phyloP scores from a whole-genome alignment of 1,140 invertebrate genomes.

The Mylabris phalerata region DNA sequence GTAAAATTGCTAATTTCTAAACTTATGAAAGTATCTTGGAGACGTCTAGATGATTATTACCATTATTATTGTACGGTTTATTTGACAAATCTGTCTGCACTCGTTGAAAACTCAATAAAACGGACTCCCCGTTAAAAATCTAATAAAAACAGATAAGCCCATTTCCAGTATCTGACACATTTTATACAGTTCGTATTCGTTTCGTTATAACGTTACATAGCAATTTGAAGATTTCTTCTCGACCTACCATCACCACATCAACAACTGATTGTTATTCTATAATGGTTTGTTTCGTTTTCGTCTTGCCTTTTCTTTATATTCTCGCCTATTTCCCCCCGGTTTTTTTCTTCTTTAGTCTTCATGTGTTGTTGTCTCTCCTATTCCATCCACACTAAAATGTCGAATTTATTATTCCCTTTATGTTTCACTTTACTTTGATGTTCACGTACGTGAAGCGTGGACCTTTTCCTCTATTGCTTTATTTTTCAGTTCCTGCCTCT shows the following conservation, averaged over 20 bases:
- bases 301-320: conserved; percentile 23
- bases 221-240: conserved; percentile 22
- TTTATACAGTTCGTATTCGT: conserved; percentile 27
- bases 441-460: conserved; percentile 8
- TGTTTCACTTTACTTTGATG: conserved; percentile 29
- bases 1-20: no score
- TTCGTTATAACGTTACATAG: conserved; percentile 23
- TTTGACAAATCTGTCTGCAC: no score
- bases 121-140: background rate
- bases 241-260: no score
- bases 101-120: no score
- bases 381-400: background rate
- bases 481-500: no score
- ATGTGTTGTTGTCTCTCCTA: no score
- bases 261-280: conserved; percentile 29
- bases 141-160: conserved; percentile 30
- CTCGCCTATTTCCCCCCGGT: no score
- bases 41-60: no score
- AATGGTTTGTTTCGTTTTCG: conserved; percentile 22
- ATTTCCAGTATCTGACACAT: conserved; percentile 25
- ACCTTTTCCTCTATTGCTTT: no score
- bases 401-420: conserved; percentile 33
- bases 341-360: no score
- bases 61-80: no score
- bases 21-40: no score